Conservation (phyloP, 2,888 invertebrate genomes). For the Malthinus seriepunctatus region DNA sequence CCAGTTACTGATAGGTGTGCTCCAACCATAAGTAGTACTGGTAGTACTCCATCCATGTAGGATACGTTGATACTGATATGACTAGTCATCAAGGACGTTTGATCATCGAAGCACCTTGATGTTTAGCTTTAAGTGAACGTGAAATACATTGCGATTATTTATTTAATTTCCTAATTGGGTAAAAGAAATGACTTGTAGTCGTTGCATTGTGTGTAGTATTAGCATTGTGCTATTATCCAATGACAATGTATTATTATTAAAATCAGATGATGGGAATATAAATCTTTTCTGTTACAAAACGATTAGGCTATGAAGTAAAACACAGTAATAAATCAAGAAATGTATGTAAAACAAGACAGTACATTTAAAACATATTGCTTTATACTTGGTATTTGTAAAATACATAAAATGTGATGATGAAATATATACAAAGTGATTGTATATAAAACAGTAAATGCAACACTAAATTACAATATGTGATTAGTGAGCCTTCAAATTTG, state of each 20-base stretch:
- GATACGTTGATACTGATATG: conserved; percentile 81
- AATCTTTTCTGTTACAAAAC: no score
- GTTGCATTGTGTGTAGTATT: no score
- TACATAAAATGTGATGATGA: conserved; percentile 40
- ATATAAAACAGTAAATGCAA: conserved; percentile 22
- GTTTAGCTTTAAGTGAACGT: conserved; percentile 64
- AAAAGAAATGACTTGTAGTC: no score
- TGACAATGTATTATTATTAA: no score
- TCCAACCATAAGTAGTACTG: no score
- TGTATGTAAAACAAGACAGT: conserved; percentile 27
- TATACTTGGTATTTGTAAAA: conserved; percentile 37
- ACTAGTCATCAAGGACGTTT: conserved; percentile 60
- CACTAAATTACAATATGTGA: conserved; percentile 41
- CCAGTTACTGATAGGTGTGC: no score
- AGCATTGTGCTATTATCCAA: no score
- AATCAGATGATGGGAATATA: no score
- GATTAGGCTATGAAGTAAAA: not conserved
- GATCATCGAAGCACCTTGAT: conserved; percentile 65
- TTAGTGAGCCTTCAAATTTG: conserved; percentile 46
- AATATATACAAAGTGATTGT: conserved; percentile 42
- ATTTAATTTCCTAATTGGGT: no score
- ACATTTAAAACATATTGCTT: conserved; percentile 31
- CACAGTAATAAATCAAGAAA: conserved; percentile 14
- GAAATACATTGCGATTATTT: no score
- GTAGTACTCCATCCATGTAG: no score